Base-by-base conservation (phyloP, 2,113 vertebrate species). In the Ardeotis arabs region DNA sequence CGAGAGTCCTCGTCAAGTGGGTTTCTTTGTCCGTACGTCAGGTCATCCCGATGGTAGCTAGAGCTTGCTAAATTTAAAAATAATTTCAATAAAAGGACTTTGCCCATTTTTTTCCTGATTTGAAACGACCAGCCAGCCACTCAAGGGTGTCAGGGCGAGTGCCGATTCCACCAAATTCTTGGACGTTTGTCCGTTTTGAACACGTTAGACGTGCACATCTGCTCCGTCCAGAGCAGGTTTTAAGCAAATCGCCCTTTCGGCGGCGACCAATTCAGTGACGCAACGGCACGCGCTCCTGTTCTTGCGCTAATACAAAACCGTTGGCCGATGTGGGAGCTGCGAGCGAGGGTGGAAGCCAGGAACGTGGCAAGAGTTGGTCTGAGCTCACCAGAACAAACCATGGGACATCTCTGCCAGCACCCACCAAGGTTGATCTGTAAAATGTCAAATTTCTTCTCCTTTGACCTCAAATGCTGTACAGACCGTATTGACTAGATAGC, bases 111-210 rank as follows among this genome's bases (percentile, higher is more conserved):
- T 37, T 39, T 52, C 16, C 37, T 21, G 8, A 45, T n/a, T 9
- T 8, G 10, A 24, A 17, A 21, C 0, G 28, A 22, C 28, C 4
- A 4, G 29, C 16, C 73, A 52, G 60, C 19, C 47, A 49, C 21
- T 12, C 0, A 4, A 8, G 19, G 41, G 21, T 28, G 14, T 20
- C 25, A 6, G 18, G 22, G 2, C 5, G 5, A 44, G 31, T 2
- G 29, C 29, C 3, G 16, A 62, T 41, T 11, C 75, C 29, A 23
- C 60, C 35, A 0, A 41, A 19, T 19, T 39, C 53, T 21, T 4
- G 15, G 12, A 14, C 5, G 5, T 41, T 31, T 63, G 35, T 8
- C 37, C 0, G 10, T 3, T 17, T 6, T 1, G 3, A 41, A 19
- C 21, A 10, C 1, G 10, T 23, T 3, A 35, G n/a, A 14, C 1